Evolutionary conservation across 2,888 invertebrate genomes (phyloP).

Genomic region (Plebejus anna): DNA sequence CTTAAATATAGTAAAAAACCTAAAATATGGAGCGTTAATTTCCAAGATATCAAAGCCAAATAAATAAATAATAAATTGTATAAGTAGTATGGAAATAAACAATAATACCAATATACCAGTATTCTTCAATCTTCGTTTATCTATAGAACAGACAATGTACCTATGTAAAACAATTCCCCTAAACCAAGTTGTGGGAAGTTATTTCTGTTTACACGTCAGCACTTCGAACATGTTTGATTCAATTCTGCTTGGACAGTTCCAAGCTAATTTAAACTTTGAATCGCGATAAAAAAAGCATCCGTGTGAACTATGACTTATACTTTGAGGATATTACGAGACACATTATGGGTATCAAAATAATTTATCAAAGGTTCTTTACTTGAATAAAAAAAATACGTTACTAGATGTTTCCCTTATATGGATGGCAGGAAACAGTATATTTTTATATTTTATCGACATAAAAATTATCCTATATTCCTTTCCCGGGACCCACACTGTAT

Average conservation of each 20-base stretch:
- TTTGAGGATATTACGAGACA: background rate
- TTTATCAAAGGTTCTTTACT: background rate
- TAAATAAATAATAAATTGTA: too few species aligned
- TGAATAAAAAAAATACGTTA: background rate
- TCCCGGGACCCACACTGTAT: background rate
- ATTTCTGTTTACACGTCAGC: conserved; percentile 3
- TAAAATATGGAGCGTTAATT: too few species aligned
- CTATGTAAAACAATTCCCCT: background rate
- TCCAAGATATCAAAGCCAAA: too few species aligned
- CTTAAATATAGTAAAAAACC: too few species aligned
- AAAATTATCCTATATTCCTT: background rate
- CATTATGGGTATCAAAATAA: background rate
- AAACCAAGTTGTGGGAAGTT: background rate
- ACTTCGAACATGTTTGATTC: background rate
- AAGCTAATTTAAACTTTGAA: conserved; percentile 13
- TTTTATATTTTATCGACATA: background rate
- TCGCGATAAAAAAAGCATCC: conserved; percentile 7
- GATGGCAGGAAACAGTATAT: too few species aligned
- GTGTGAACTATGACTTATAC: background rate
- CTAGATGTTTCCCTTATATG: background rate
- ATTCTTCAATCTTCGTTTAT: background rate
- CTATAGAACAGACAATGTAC: too few species aligned
- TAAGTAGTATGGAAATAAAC: too few species aligned
- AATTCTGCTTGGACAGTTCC: conserved; percentile 2
- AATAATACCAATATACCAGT: too few species aligned